A percentile compares a stretch with the other conserved stretches of the same genome.
phyloP scores from a whole-genome alignment of 1,140 invertebrate genomes.

The Drosophila erecta region DNA sequence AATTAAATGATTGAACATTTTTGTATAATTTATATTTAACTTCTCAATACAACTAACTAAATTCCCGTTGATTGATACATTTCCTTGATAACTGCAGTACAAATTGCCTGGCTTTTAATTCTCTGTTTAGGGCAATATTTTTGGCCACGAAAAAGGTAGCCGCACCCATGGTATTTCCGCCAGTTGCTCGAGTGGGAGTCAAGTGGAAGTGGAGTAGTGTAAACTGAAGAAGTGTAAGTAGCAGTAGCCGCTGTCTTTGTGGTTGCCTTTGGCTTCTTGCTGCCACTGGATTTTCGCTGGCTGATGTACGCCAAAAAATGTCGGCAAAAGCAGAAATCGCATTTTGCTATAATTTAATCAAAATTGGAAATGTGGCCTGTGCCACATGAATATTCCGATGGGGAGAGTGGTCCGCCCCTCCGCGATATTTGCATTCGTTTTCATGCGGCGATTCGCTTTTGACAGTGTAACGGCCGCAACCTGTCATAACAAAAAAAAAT shows the following conservation, averaged over 20 bases:
- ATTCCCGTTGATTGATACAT: no score
- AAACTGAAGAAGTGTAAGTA: slow-evolving; percentile 45
- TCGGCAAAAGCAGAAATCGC: slow-evolving; percentile 8
- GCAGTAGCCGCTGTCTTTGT: slow-evolving; percentile 48
- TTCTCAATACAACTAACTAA: no score
- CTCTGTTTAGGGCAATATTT: neutral
- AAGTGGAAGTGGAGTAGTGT: slow-evolving; percentile 37
- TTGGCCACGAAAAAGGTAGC: neutral
- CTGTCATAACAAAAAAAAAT: slow-evolving; percentile 59
- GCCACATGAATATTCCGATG: slow-evolving; percentile 26
- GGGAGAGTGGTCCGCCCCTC: slow-evolving; percentile 12
- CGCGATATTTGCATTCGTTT: slow-evolving; percentile 58
- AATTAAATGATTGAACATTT: no score
- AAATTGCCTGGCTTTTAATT: no score
- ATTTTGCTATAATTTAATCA: slow-evolving; percentile 53
- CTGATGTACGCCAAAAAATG: slow-evolving; percentile 60
- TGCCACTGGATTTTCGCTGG: slow-evolving; percentile 20
- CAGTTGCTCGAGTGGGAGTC: slow-evolving; percentile 28
- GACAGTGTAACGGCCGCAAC: slow-evolving; percentile 59
- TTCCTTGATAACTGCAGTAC: neutral
- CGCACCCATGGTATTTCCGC: slow-evolving; percentile 25
- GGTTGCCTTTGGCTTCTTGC: slow-evolving; percentile 26
- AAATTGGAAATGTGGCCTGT: slow-evolving; percentile 48
- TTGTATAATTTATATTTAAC: no score
- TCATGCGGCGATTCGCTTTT: slow-evolving; percentile 33